Evolutionary conservation across 2,888 invertebrate species (phyloP).

Genomic region (Ophonus ardosiacus): DNA sequence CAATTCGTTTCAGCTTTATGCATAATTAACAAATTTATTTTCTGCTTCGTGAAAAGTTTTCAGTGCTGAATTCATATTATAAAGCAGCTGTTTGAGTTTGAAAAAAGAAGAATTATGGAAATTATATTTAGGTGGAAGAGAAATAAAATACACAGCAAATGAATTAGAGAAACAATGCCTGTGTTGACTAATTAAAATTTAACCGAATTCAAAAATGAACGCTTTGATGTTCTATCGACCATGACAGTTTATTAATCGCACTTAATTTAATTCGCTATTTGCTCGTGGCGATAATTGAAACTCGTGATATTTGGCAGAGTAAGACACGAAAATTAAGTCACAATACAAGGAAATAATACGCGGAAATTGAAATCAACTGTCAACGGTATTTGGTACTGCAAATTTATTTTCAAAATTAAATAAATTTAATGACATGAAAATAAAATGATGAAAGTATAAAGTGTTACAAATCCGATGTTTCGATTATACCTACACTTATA

Average conservation of each 20-base stretch:
- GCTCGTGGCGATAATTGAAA: neutral
- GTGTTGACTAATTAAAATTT: slow-evolving; percentile 8
- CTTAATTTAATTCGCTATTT: neutral
- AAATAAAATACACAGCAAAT: slow-evolving; percentile 5
- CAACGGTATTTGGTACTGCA: neutral
- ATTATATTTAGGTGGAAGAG: neutral
- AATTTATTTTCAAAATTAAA: neutral
- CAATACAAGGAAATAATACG: neutral
- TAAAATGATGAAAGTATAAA: no score
- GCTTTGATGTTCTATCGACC: neutral
- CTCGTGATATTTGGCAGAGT: neutral
- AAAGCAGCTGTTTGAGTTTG: neutral
- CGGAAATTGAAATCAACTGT: neutral
- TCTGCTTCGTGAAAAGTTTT: neutral
- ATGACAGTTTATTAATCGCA: neutral
- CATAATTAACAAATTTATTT: neutral
- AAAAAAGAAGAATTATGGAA: neutral
- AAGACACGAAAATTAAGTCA: neutral
- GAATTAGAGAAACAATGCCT: neutral
- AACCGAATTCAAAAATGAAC: neutral
- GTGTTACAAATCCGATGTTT: no score
- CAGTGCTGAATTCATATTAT: neutral
- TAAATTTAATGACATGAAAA: no score
- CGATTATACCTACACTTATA: no score
- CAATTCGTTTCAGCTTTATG: neutral